Evolutionary conservation across 2,888 invertebrate genomes (phyloP).

Genomic region (Andrena bicolor): DNA sequence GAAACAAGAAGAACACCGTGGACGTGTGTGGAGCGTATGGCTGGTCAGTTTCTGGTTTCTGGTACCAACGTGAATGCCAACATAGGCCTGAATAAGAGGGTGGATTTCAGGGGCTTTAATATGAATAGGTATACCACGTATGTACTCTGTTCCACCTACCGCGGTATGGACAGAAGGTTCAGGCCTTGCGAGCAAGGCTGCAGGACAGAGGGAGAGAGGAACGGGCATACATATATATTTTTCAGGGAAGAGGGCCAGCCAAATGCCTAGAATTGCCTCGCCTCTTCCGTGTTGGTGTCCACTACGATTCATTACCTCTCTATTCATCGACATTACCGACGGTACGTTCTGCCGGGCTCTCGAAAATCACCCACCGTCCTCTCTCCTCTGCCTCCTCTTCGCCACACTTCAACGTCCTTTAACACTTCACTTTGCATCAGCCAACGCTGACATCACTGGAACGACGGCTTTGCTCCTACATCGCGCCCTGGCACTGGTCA

Average conservation of each 20-base stretch:
- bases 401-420: conserved; percentile 63
- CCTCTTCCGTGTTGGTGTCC: conserved; percentile 84
- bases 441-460: conserved; percentile 16
- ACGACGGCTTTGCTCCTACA: conserved; percentile 10
- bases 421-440: conserved; percentile 59
- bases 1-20: conserved; percentile 51
- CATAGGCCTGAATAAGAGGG: conserved; percentile 71
- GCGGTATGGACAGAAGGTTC: conserved; percentile 30
- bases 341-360: conserved; percentile 70
- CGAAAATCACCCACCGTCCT: conserved; percentile 63
- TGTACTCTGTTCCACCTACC: conserved; percentile 52
- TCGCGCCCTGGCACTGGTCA: conserved; percentile 15
- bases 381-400: conserved; percentile 26
- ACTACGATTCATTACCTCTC: conserved; percentile 84
- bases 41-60: conserved; percentile 66
- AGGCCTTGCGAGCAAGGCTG: conserved; percentile 23
- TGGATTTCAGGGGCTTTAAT: conserved; percentile 74
- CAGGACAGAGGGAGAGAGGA: not conserved
- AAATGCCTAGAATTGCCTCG: conserved; percentile 82
- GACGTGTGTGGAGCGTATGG: conserved; percentile 46
- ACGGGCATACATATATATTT: conserved; percentile 75
- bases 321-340: conserved; percentile 83
- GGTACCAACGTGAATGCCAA: conserved; percentile 70
- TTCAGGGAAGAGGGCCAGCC: conserved; percentile 75
- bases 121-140: conserved; percentile 69